These are phyloP conservation scores for Himalopsyche tibetana DNA, from an alignment of 2,888 invertebrate genomes.

Conservation along the genomic window DNA sequence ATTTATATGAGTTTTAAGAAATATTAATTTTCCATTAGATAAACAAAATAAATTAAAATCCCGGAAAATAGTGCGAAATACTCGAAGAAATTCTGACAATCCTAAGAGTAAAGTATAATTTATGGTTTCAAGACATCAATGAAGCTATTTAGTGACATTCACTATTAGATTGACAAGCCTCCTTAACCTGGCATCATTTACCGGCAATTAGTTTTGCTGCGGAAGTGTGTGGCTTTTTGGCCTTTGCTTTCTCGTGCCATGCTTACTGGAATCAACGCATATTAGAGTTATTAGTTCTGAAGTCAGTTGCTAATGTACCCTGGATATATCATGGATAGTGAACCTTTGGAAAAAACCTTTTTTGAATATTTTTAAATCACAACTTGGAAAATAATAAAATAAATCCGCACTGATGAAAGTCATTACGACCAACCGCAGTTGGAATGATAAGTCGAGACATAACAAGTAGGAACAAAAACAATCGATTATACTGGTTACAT, in stretches of 20 bases:
- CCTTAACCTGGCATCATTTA: conserved; percentile 15
- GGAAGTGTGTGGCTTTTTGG: background rate
- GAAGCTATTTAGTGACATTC: conserved; percentile 3
- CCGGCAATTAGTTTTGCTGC: background rate
- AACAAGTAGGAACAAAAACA: no score
- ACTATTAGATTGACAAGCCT: conserved; percentile 26
- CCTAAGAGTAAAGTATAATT: background rate
- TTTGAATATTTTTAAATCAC: no score
- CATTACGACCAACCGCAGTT: no score
- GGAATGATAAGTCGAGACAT: no score
- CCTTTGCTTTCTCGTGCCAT: background rate
- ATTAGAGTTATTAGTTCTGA: background rate
- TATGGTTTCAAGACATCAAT: background rate
- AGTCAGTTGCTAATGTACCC: background rate
- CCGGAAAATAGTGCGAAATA: no score
- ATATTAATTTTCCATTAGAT: no score
- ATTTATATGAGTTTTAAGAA: no score
- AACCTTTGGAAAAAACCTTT: background rate
- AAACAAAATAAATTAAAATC: no score
- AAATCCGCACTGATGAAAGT: no score
- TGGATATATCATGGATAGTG: background rate
- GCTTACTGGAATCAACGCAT: conserved; percentile 5
- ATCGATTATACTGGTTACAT: no score
- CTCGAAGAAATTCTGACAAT: background rate
- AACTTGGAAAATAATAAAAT: no score